phyloP scores from a whole-genome alignment of 2,888 invertebrate genomes.

The Clitarchus hookeri region DNA sequence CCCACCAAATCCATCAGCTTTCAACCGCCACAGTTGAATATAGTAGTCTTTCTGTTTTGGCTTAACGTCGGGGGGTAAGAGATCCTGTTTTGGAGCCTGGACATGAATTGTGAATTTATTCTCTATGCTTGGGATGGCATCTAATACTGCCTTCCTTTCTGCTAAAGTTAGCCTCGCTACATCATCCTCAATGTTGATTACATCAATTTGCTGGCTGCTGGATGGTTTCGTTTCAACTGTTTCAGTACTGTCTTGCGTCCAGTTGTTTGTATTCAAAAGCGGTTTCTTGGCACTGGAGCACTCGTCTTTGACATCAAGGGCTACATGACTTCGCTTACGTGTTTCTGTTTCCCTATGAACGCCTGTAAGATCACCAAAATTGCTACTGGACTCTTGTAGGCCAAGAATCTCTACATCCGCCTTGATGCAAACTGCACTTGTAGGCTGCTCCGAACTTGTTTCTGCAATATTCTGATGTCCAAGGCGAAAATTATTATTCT shows the following conservation, averaged over 20 bases:
- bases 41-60: constrained; percentile 33
- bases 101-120: constrained; percentile 30
- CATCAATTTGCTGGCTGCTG: not conserved
- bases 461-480: not conserved
- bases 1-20: constrained; percentile 29
- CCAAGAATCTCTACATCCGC: not conserved
- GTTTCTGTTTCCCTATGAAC: not conserved
- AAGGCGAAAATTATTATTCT: not conserved
- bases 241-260: not conserved
- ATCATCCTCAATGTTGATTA: not conserved
- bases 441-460: not conserved
- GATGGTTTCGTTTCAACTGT: not conserved
- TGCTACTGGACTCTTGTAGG: not conserved
- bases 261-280: not conserved
- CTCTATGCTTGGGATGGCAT: constrained; percentile 30
- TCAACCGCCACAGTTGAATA: constrained; percentile 24
- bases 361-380: not conserved
- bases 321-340: not conserved
- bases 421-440: not conserved
- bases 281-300: not conserved
- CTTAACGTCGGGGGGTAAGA: constrained; percentile 29
- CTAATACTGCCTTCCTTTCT: constrained; percentile 26
- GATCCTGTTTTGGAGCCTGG: constrained; percentile 20
- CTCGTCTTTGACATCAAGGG: not conserved
- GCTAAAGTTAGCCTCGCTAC: not conserved